phyloP scores from a whole-genome alignment of 1,140 invertebrate genomes.

The Pararge aegeria region DNA sequence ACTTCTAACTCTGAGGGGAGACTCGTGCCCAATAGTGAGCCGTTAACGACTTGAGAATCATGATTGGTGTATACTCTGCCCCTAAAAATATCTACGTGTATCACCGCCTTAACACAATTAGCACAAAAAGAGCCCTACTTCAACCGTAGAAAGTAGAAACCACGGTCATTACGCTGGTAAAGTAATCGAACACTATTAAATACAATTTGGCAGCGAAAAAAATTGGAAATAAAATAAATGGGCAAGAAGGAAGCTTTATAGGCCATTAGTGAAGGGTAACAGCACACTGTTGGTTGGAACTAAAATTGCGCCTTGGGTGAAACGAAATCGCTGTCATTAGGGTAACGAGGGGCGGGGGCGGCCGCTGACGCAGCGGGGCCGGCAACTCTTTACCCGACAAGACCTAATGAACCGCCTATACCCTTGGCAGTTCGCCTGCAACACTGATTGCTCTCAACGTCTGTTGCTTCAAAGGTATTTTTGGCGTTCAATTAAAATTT shows the following conservation, averaged over 20 bases:
- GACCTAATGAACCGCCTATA: conserved; percentile 62
- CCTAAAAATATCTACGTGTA: not conserved
- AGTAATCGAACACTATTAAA: conserved; percentile 23
- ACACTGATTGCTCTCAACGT: conserved; percentile 31
- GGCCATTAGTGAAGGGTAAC: conserved; percentile 35
- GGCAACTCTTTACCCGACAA: conserved; percentile 47
- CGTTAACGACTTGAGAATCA: too few relatives aligned
- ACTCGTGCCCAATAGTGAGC: too few relatives aligned
- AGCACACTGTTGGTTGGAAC: conserved; percentile 43
- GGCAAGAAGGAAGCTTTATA: conserved; percentile 30
- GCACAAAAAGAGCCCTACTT: not conserved
- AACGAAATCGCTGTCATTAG: conserved; percentile 74
- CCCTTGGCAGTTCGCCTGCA: conserved; percentile 47
- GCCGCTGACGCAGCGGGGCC: conserved; percentile 44
- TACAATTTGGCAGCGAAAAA: conserved; percentile 26
- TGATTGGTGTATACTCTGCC: too few relatives aligned
- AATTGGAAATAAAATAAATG: conserved; percentile 43
- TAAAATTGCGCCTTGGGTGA: conserved; percentile 60
- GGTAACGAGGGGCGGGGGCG: conserved; percentile 68
- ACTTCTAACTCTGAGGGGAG: too few relatives aligned
- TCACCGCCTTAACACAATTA: not conserved
- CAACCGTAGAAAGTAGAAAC: not conserved
- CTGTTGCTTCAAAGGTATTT: conserved; percentile 25
- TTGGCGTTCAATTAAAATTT: conserved; percentile 24
- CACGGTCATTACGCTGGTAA: conserved; percentile 5